A percentile compares a stretch with the other conserved stretches of the same genome.
Evolutionary conservation across 2,888 invertebrate species (phyloP).

Genomic region (Oxycera nigricornis): DNA sequence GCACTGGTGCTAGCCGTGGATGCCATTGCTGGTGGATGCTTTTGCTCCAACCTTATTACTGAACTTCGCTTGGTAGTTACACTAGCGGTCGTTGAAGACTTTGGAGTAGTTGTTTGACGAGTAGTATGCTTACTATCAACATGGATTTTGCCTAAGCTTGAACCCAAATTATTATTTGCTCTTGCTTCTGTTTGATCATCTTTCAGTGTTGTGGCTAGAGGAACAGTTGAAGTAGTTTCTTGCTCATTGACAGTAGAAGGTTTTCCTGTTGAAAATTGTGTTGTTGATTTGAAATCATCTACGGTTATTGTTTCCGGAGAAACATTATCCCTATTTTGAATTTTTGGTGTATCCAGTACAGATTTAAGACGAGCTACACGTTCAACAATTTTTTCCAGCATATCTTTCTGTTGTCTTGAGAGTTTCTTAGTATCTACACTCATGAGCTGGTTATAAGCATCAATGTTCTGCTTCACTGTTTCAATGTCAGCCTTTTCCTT

Average conservation of each 20-base stretch:
- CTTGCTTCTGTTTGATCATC: conserved; percentile 18
- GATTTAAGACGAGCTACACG: conserved; percentile 61
- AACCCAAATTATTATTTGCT: conserved; percentile 17
- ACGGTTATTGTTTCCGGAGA: conserved; percentile 53
- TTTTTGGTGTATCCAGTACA: conserved; percentile 52
- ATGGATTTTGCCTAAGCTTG: not conserved
- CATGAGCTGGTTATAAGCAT: conserved; percentile 59
- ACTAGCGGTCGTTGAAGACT: not conserved
- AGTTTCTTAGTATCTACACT: conserved; percentile 59
- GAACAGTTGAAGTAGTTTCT: not conserved
- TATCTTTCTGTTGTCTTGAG: conserved; percentile 60
- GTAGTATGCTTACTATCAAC: not conserved
- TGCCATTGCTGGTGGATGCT: not conserved
- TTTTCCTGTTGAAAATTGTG: conserved; percentile 49
- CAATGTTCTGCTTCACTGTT: conserved; percentile 59
- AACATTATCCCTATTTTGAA: not conserved
- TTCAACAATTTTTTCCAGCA: conserved; percentile 61
- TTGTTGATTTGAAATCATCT: conserved; percentile 51
- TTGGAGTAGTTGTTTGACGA: conserved; percentile 24
- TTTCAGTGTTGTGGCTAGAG: conserved; percentile 4
- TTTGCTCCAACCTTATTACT: not conserved
- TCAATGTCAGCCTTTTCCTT: conserved; percentile 61
- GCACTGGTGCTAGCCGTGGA: conserved; percentile 15
- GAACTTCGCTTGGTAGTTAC: conserved; percentile 4
- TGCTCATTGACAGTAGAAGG: not conserved